Evolutionary conservation across 2,797 vertebrate genomes (phyloP).

Genomic region (Menidia menidia): DNA sequence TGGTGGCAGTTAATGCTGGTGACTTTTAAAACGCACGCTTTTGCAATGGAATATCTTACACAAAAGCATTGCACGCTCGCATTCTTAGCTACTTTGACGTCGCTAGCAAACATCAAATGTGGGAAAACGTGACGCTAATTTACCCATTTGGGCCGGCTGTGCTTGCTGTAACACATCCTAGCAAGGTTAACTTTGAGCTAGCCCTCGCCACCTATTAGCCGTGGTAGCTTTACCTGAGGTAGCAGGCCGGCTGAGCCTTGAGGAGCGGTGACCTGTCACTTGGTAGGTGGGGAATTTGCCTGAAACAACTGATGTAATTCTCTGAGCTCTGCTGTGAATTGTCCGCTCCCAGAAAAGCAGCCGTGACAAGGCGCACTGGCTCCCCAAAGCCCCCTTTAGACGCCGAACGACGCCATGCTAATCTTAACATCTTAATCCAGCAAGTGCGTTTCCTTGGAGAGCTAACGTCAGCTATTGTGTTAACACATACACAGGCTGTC

Average conservation of each 20-base stretch:
- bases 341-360: slow-evolving; percentile 24
- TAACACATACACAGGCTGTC: not conserved
- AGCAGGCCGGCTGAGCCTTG: slow-evolving; percentile 41
- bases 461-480: slow-evolving; percentile 20
- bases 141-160: not conserved
- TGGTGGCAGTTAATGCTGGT: fast-evolving
- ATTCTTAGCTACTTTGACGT: not conserved
- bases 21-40: not conserved
- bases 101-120: no score
- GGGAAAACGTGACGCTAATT: no score
- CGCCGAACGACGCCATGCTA: slow-evolving; percentile 58
- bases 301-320: slow-evolving; percentile 17
- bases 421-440: slow-evolving; percentile 75
- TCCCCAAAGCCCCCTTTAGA: slow-evolving; percentile 45
- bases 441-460: not conserved
- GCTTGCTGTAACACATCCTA: not conserved
- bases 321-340: not conserved
- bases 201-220: slow-evolving; percentile 21
- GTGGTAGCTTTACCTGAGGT: slow-evolving; percentile 72
- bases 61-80: no score
- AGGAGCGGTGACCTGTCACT: slow-evolving; percentile 32
- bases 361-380: slow-evolving; percentile 34
- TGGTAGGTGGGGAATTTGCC: slow-evolving; percentile 28
- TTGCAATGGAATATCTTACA: not conserved
- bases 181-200: not conserved